Base-by-base conservation (phyloP, 2,888 invertebrate genomes). In the Penaeus monodon region DNA sequence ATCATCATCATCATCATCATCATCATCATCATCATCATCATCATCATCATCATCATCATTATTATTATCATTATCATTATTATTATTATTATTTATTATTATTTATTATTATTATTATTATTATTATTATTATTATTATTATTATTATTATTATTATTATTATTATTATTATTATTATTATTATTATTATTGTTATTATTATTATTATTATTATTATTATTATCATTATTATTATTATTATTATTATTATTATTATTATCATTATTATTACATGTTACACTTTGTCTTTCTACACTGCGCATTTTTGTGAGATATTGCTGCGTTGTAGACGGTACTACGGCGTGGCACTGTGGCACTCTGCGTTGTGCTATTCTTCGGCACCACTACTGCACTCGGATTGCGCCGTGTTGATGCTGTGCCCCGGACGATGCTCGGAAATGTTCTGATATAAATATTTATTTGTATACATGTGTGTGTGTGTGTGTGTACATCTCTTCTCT, bases 161-260 rank as follows among this genome's bases (percentile, higher is more conserved):
- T 4, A 65, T 65, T 4, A 65, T 65, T 4, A 65, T 65, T n/a
- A 65, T 1, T n/a, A 3, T 65, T n/a, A 65, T 65, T n/a, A 65
- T 65, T n/a, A 65, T 65, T n/a, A 65, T 65, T 4, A 65, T 65
- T n/a, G 4, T 65, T n/a, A 65, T n/a, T 4, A 65, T 65, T n/a
- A 65, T n/a, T n/a, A 65, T 65, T n/a, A 65, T n/a, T n/a, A 65
- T 65, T n/a, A 65, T 65, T n/a, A 65, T n/a, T n/a, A 65, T 65
- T n/a, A 65, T 65, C 4, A 65, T 65, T 4, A 73, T 22, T 27
- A 27, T 17, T 27, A 27, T 27, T 27, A 73, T 73, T 17, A 73
- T 27, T 4, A 22, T 22, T 4, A 73, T 27, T 8, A 73, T 73
- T 2, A 29, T 29, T 20, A 73, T 6, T 27, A 73, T 73, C 24